Evolutionary conservation across 2,888 invertebrate genomes (phyloP).

Genomic region (Phanerotoma sp.): DNA sequence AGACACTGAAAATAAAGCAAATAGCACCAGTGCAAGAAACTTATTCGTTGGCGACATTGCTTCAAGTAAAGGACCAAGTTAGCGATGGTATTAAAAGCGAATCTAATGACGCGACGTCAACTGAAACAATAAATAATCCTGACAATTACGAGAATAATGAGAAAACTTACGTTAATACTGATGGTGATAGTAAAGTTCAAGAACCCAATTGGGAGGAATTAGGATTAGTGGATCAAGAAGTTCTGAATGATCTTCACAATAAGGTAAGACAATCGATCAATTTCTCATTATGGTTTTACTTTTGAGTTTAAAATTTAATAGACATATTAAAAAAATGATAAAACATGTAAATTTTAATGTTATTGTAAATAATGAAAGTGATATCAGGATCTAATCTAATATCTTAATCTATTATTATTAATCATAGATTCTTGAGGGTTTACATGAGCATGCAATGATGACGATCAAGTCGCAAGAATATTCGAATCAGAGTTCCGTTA

Average conservation of each 20-base stretch:
- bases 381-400: background rate
- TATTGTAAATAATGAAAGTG: background rate
- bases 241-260: constrained; percentile 68
- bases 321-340: background rate
- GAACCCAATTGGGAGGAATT: constrained; percentile 64
- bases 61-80: background rate
- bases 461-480: constrained; percentile 23
- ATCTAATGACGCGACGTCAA: background rate
- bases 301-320: too few relatives aligned
- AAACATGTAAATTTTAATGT: background rate
- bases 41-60: background rate
- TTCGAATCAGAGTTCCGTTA: constrained; percentile 38
- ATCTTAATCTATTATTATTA: background rate
- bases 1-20: background rate
- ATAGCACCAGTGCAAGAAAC: background rate
- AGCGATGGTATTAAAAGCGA: background rate
- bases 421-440: constrained; percentile 12
- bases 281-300: too few relatives aligned
- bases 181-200: constrained; percentile 20
- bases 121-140: constrained; percentile 1
- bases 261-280: constrained; percentile 62
- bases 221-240: constrained; percentile 64
- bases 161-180: background rate
- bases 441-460: constrained; percentile 22
- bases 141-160: constrained; percentile 19